These are phyloP conservation scores for Myathropa florea DNA, from an alignment of 2,888 invertebrate genomes.

Conservation along the genomic window DNA sequence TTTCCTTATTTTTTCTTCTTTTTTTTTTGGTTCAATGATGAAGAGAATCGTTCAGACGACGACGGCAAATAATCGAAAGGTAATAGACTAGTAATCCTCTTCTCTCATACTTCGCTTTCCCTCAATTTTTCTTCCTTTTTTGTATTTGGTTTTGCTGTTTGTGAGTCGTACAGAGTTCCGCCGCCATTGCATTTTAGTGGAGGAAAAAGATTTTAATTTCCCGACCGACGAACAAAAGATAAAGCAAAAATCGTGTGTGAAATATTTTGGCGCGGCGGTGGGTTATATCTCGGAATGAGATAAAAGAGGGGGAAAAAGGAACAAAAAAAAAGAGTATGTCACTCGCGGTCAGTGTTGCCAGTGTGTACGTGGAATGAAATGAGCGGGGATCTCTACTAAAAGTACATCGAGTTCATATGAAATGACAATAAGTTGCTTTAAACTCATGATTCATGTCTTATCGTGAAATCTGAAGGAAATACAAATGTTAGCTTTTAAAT, in stretches of 20 bases:
- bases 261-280: constrained; percentile 66
- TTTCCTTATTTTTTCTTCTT: constrained; percentile 26
- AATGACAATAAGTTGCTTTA: not conserved
- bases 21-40: constrained; percentile 55
- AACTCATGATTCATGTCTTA: not conserved
- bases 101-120: constrained; percentile 35
- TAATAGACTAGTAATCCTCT: constrained; percentile 57
- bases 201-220: constrained; percentile 36
- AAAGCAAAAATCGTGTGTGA: constrained; percentile 45
- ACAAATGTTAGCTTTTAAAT: not conserved
- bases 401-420: not conserved
- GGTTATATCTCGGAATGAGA: constrained; percentile 23
- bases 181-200: constrained; percentile 63
- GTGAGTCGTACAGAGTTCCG: constrained; percentile 12
- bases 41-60: constrained; percentile 66
- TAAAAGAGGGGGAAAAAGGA: constrained; percentile 3
- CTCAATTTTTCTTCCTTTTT: constrained; percentile 20
- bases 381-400: not conserved
- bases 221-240: constrained; percentile 10
- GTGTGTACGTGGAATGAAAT: not conserved
- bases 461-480: not conserved
- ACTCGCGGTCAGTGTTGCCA: constrained; percentile 46
- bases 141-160: constrained; percentile 15
- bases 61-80: constrained; percentile 67
- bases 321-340: not conserved